Conservation (phyloP, 2,888 invertebrate species). For the Zaprionus lineosus region DNA sequence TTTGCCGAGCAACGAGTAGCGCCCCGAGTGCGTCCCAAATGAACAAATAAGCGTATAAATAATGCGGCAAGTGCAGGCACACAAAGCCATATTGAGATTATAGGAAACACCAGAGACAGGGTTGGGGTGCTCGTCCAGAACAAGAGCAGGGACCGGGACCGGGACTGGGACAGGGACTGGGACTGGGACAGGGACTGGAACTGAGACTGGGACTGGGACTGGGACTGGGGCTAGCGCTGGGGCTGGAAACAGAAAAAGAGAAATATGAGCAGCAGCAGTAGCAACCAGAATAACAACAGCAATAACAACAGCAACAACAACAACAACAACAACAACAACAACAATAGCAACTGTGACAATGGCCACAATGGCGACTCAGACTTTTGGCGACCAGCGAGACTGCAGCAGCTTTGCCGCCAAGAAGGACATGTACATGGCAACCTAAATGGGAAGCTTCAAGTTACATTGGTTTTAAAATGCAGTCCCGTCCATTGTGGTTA, state of each 20-base stretch:
- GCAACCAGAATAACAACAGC: slow-evolving; percentile 12
- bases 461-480: slow-evolving; percentile 68
- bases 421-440: slow-evolving; percentile 7
- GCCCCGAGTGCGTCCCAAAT: slow-evolving; percentile 58
- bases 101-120: slow-evolving; percentile 3
- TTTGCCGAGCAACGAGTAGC: slow-evolving; percentile 35
- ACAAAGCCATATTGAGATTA: slow-evolving; percentile 41
- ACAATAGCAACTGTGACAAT: slow-evolving; percentile 13
- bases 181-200: no score
- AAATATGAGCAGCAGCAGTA: slow-evolving; percentile 70
- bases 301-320: slow-evolving; percentile 44
- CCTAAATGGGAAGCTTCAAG: slow-evolving; percentile 55
- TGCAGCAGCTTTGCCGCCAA: slow-evolving; percentile 45
- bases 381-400: slow-evolving; percentile 20
- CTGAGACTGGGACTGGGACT: no score
- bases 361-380: slow-evolving; percentile 42
- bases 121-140: no score
- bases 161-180: no score
- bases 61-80: slow-evolving; percentile 54
- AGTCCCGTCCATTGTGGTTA: slow-evolving; percentile 26
- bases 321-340: no score
- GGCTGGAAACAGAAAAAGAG: slow-evolving; percentile 32
- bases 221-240: no score
- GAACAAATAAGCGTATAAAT: slow-evolving; percentile 75
- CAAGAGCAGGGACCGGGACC: neutral